Evolutionary conservation across 2,888 invertebrate genomes (phyloP), one percentile per base, ranked within the genome.

Genomic region (Hesperia comma): DNA sequence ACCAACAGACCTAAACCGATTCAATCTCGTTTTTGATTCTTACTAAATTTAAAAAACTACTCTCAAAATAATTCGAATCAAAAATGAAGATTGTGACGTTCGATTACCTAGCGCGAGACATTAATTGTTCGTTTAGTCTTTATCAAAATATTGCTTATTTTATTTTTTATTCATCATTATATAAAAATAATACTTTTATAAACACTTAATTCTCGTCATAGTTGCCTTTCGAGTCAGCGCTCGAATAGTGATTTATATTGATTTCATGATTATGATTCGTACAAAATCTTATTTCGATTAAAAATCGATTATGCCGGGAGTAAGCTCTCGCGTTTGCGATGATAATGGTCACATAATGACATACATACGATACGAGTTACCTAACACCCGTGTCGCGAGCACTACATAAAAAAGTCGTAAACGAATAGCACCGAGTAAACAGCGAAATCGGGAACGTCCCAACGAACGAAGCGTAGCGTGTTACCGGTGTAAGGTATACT

Each of bases 381-480:
- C 17, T 10, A 46, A 53, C 21, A 53, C n/a, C 10, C 26, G 53
- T n/a, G 26, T 26, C 26, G 53, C 53, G 21, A 53, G 53, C 53
- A 53, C 21, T n/a, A n/a, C n/a, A n/a, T 26, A 8, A 57, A 57
- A n/a, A 8, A 64, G 15, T 58, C 51, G 17, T 53, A 81, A 79
- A 81, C 77, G 82, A 84, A 79, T 84, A 90, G 90, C 90, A 91
- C 90, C 89, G 84, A 83, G 85, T 82, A 83, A 84, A 85, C 85
- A 86, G 83, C 83, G 74, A 74, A 73, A 74, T 78, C 68, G 73
- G 73, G 71, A 74, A 75, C 74, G 77, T 75, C 75, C 74, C 73
- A 70, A 73, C 68, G 68, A 69, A 71, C 68, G 54, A 84, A 85
- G 84, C 86, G 76, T 74, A 78, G 83, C 77, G 81, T 83, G 79